Percentiles rank a stretch among this genome's conserved stretches.
Evolutionary conservation across 2,113 vertebrate species (phyloP).

Genomic region (Connochaetes taurinus): DNA sequence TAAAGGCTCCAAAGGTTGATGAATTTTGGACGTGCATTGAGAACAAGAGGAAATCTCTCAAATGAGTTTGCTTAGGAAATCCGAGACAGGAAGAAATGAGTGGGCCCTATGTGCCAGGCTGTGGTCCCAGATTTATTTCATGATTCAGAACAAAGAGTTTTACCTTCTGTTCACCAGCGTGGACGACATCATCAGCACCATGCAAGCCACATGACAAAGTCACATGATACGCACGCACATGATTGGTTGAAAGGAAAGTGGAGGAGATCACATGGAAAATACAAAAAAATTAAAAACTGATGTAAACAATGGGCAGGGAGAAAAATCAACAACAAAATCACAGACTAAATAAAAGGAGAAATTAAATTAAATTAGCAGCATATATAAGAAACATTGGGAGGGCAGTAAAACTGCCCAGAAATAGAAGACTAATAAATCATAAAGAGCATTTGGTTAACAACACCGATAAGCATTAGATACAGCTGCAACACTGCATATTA

Average conservation of each 20-base stretch:
- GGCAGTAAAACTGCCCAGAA: conserved; percentile 71
- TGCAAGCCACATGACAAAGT: conserved; percentile 98
- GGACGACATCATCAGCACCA: conserved; percentile 93
- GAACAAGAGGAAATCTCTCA: conserved; percentile 57
- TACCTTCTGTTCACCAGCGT: conserved; percentile 96
- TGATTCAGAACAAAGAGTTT: conserved; percentile 91
- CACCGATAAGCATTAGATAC: conserved; percentile 72
- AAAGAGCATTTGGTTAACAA: conserved; percentile 71
- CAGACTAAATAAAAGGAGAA: conserved; percentile 86
- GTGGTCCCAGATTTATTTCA: conserved; percentile 75
- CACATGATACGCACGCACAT: conserved; percentile 94
- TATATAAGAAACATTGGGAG: conserved; percentile 74
- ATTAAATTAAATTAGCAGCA: conserved; percentile 81
- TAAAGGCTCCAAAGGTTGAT: background rate
- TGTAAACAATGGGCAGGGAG: conserved; percentile 90
- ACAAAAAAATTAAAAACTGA: conserved; percentile 96
- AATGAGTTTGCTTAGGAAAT: conserved; percentile 41
- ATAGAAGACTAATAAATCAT: conserved; percentile 71
- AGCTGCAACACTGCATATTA: conserved; percentile 65
- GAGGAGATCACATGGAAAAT: conserved; percentile 91
- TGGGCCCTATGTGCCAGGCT: conserved; percentile 35
- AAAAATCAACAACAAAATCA: conserved; percentile 89
- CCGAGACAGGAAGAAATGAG: conserved; percentile 57
- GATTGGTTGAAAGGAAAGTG: conserved; percentile 94
- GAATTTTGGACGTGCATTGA: conserved; percentile 45